A percentile compares a stretch with the other conserved stretches of the same genome.
Conservation (phyloP, 1,140 invertebrate species). For the Wiebesia pumilae region DNA sequence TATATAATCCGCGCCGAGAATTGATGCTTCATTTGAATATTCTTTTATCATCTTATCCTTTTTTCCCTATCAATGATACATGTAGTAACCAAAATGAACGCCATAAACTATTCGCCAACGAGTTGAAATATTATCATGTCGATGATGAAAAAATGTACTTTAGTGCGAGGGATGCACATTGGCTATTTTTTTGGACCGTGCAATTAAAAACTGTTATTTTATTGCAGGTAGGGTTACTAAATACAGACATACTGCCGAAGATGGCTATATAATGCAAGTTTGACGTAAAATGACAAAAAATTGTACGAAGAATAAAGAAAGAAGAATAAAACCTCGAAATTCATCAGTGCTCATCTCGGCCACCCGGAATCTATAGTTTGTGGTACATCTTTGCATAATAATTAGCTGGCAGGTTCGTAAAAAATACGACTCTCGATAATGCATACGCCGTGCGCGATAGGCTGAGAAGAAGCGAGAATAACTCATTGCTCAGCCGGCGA, state of each 20-base stretch:
- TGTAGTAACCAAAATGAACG: background rate
- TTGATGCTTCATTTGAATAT: background rate
- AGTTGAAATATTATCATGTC: background rate
- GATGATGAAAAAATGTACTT: background rate
- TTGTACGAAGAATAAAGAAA: background rate
- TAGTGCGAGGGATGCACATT: background rate
- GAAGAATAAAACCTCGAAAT: background rate
- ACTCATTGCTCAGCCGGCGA: background rate
- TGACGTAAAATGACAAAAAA: constrained; percentile 19
- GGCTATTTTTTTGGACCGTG: background rate
- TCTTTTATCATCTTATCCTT: background rate
- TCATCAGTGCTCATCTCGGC: constrained; percentile 21
- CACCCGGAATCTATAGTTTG: constrained; percentile 35
- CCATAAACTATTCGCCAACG: background rate
- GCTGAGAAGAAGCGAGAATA: background rate
- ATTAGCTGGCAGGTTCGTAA: background rate
- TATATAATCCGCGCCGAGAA: background rate
- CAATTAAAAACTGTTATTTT: background rate
- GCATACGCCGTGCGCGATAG: background rate
- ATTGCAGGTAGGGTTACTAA: background rate
- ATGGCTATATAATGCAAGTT: background rate
- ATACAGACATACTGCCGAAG: background rate
- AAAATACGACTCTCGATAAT: constrained; percentile 1
- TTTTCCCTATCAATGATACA: background rate
- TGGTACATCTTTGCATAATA: constrained; percentile 32